Conservation (phyloP, 1,140 invertebrate species). For the Danaus melanippus region DNA sequence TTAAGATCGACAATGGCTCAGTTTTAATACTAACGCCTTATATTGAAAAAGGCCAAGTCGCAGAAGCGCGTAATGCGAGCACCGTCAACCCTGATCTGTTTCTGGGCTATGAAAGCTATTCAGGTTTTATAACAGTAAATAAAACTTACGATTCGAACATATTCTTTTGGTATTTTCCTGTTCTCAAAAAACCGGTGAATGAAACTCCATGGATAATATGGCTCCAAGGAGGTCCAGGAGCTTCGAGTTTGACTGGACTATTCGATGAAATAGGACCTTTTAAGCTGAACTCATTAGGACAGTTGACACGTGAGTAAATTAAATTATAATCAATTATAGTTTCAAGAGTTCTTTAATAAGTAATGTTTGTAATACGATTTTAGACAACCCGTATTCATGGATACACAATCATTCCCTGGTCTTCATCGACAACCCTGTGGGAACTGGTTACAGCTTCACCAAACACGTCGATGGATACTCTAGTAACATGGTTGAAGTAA, state of each 20-base stretch:
- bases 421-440: slow-evolving; percentile 90
- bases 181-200: slow-evolving; percentile 53
- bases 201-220: slow-evolving; percentile 79
- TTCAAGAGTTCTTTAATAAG: slow-evolving; percentile 24
- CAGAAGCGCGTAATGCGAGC: slow-evolving; percentile 38
- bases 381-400: slow-evolving; percentile 76
- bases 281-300: slow-evolving; percentile 68
- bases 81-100: slow-evolving; percentile 40
- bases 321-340: too few relatives aligned
- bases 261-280: slow-evolving; percentile 88
- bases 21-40: slow-evolving; percentile 77
- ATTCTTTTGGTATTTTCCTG: slow-evolving; percentile 82
- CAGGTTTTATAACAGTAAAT: slow-evolving; percentile 77
- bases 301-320: too few relatives aligned
- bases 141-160: slow-evolving; percentile 75
- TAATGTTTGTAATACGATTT: slow-evolving; percentile 42
- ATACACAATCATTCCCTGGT: slow-evolving; percentile 79
- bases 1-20: slow-evolving; percentile 69
- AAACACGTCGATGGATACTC: slow-evolving; percentile 73
- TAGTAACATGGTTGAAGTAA: slow-evolving; percentile 77
- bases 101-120: slow-evolving; percentile 63
- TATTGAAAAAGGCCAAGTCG: slow-evolving; percentile 70
- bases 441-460: slow-evolving; percentile 83
- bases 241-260: slow-evolving; percentile 83
- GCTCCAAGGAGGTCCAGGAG: slow-evolving; percentile 86